These are phyloP conservation scores for Troilus luridus DNA, from an alignment of 2,888 invertebrate species.

Conservation along the genomic window DNA sequence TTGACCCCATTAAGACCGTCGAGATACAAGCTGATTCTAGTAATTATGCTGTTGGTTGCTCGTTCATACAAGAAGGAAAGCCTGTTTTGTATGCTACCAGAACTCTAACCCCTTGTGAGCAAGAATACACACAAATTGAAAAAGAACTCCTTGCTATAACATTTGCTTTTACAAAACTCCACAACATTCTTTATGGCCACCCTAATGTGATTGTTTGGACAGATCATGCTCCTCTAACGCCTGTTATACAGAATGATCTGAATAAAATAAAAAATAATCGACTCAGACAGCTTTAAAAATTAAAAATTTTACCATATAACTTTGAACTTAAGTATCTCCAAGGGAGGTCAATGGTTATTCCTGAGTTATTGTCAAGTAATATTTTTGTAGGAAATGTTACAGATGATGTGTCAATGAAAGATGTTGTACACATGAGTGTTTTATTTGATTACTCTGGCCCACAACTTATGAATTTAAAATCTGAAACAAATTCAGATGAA, in stretches of 20 bases:
- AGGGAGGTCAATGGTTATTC: no score
- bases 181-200: slow-evolving; percentile 58
- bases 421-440: neutral
- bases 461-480: neutral
- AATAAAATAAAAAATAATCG: neutral
- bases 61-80: slow-evolving; percentile 40
- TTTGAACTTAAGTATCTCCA: neutral
- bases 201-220: slow-evolving; percentile 56
- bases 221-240: slow-evolving; percentile 53
- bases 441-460: neutral
- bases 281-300: neutral
- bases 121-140: slow-evolving; percentile 52
- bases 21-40: slow-evolving; percentile 8
- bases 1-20: neutral
- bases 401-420: slow-evolving; percentile 17
- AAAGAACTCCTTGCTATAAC: slow-evolving; percentile 58
- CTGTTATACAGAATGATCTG: slow-evolving; percentile 52
- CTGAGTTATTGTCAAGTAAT: neutral
- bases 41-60: neutral
- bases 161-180: slow-evolving; percentile 59
- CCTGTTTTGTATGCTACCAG: slow-evolving; percentile 51
- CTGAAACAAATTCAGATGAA: neutral
- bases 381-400: no score
- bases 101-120: slow-evolving; percentile 24
- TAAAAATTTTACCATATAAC: neutral